Percentiles rank a stretch among this genome's conserved stretches.
phyloP scores from a whole-genome alignment of 2,888 invertebrate genomes.

The Stratiomys singularior region DNA sequence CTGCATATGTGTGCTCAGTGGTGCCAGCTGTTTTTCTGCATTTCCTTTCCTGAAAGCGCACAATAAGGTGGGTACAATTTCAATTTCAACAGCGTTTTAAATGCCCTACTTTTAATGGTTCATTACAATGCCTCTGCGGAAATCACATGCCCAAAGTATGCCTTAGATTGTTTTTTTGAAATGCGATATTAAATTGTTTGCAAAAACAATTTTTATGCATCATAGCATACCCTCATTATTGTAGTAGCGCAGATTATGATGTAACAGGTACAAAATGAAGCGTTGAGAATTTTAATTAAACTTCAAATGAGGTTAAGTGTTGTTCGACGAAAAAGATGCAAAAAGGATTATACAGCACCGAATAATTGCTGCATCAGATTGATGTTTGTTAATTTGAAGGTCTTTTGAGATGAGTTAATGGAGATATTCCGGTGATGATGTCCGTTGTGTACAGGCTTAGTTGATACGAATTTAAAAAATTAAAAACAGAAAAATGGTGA shows the following conservation, averaged over 20 bases:
- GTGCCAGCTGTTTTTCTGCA: neutral
- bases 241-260: neutral
- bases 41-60: neutral
- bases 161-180: neutral
- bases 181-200: conserved; percentile 26
- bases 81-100: conserved; percentile 21
- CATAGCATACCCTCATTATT: conserved; percentile 5
- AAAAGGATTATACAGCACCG: too few species aligned
- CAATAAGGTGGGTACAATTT: neutral
- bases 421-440: too few species aligned
- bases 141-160: neutral
- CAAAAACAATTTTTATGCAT: conserved; percentile 22
- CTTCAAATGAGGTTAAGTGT: neutral
- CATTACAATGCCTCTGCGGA: neutral
- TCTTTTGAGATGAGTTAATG: too few species aligned
- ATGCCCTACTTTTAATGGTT: conserved; percentile 25
- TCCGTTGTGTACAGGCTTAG: too few species aligned
- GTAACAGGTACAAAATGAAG: neutral
- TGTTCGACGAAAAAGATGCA: neutral
- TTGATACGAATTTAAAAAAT: too few species aligned
- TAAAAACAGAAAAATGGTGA: too few species aligned
- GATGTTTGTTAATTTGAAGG: too few species aligned
- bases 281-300: conserved; percentile 3
- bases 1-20: neutral
- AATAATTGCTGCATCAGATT: too few species aligned